Evolutionary conservation across 2,113 vertebrate species (phyloP), one percentile per base, ranked within the genome.

Genomic region (Hippocampus comes): DNA sequence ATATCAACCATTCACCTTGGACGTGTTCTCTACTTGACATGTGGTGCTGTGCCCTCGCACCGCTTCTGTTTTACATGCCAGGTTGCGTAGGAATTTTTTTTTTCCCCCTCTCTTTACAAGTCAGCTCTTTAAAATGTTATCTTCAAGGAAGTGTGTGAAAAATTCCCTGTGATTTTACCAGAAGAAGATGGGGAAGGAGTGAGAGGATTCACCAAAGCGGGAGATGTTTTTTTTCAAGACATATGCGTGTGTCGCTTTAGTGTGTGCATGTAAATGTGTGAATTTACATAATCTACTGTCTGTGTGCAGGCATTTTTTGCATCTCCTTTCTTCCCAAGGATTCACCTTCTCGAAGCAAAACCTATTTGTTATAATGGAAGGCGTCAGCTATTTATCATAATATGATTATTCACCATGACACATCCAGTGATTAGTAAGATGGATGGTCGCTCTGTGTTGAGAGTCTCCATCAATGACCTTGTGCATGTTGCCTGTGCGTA

Each of bases 381-480:
- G 77, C 53, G 70, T 60, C 77, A 48, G 49, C 82, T 72, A 87
- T 90, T 89, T 81, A 87, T 91, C 86, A 83, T 84, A 83, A 88
- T 87, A 78, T 82, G 80, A 89, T 89, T 90, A 89, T 86, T 81
- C 78, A 76, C 80, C 65, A 66, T 82, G 85, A 78, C 86, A 87
- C 84, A 73, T 82, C 51, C 76, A 78, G 78, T 85, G 89, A 92
- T 91, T 89, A 90, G 86, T 89, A 87, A 91, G 90, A 92, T 85
- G 84, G 83, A 90, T 90, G 84, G 66, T 68, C 79, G 68, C 74
- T 70, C 66, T 80, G 46, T 72, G 75, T 74, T 75, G 78, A 61
- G 80, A 83, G 66, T 87, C 76, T 79, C 78, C 76, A 82, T 76
- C 73, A 77, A 73, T 91, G 89, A 92, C 92, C 91, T 91, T 91